These are phyloP conservation scores for Corvus hawaiiensis DNA, from an alignment of 2,113 vertebrate genomes.

Conservation along the genomic window DNA sequence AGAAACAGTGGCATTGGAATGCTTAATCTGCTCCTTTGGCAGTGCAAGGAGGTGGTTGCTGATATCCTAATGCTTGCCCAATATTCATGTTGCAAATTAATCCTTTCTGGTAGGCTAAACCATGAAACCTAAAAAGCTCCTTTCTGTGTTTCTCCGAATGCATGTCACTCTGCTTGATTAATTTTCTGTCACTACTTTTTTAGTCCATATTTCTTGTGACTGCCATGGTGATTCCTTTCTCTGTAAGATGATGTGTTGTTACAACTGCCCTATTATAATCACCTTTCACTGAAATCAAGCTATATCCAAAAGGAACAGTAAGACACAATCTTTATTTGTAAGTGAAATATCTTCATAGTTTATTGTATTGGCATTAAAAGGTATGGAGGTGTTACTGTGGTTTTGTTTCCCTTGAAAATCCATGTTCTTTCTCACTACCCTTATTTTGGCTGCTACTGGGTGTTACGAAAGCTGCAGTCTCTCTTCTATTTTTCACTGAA, in stretches of 20 bases:
- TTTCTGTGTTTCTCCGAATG: background rate
- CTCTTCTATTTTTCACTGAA: background rate
- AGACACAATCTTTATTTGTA: background rate
- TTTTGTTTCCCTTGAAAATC: background rate
- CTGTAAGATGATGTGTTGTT: background rate
- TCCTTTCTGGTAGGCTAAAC: background rate
- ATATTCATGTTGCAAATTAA: background rate
- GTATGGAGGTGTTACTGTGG: background rate
- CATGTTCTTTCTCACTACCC: background rate
- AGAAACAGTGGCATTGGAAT: accelerated
- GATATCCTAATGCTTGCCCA: background rate
- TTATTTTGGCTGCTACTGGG: background rate
- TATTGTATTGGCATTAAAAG: background rate
- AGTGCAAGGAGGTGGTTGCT: background rate
- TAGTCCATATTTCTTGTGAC: background rate
- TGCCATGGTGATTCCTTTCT: background rate
- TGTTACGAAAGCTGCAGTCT: background rate
- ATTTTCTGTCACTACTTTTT: background rate
- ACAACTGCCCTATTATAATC: background rate
- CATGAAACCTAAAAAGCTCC: background rate
- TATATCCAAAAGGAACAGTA: background rate
- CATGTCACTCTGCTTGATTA: background rate
- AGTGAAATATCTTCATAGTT: background rate
- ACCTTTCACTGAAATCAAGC: background rate
- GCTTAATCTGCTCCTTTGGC: background rate